Percentiles rank a stretch among this genome's conserved stretches.
These are phyloP conservation scores for Harmothoe impar DNA, from an alignment of 2,888 invertebrate species.

Conservation along the genomic window DNA sequence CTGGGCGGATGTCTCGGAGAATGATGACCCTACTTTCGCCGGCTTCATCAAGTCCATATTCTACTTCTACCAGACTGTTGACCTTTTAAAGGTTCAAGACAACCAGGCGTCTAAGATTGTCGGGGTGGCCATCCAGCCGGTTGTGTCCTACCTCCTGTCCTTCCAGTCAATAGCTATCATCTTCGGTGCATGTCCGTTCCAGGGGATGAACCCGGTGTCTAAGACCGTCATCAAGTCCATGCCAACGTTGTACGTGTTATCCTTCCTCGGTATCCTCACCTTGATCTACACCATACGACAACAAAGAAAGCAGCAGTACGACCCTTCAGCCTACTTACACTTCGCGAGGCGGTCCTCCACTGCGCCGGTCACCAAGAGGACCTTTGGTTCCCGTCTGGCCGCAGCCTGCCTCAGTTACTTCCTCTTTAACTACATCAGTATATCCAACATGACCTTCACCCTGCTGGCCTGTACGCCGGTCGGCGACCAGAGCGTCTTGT, in stretches of 20 bases:
- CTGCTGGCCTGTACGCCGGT: conserved; percentile 61
- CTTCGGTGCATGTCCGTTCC: conserved; percentile 63
- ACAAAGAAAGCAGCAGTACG: neutral
- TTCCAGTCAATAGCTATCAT: conserved; percentile 58
- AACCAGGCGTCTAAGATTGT: conserved; percentile 55
- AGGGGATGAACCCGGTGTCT: conserved; percentile 41
- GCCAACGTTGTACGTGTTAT: conserved; percentile 16
- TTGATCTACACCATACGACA: neutral
- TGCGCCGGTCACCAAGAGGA: neutral
- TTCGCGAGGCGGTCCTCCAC: neutral
- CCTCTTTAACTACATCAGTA: conserved; percentile 62
- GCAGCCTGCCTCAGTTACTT: conserved; percentile 54
- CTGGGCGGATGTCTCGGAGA: conserved; percentile 5
- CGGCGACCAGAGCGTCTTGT: conserved; percentile 50
- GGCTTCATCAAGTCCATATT: conserved; percentile 63
- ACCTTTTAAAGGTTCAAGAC: conserved; percentile 40
- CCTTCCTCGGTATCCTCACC: conserved; percentile 20
- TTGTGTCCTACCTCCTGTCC: conserved; percentile 37
- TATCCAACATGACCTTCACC: conserved; percentile 59
- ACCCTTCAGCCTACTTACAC: neutral
- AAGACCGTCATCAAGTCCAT: conserved; percentile 50
- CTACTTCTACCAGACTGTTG: conserved; percentile 65
- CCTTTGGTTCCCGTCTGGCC: conserved; percentile 47
- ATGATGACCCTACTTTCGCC: conserved; percentile 55
- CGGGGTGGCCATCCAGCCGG: conserved; percentile 54